Percentiles rank a stretch among this genome's conserved stretches.
These are phyloP conservation scores for Notodonta dromedarius DNA, from an alignment of 2,888 invertebrate genomes.

Conservation along the genomic window DNA sequence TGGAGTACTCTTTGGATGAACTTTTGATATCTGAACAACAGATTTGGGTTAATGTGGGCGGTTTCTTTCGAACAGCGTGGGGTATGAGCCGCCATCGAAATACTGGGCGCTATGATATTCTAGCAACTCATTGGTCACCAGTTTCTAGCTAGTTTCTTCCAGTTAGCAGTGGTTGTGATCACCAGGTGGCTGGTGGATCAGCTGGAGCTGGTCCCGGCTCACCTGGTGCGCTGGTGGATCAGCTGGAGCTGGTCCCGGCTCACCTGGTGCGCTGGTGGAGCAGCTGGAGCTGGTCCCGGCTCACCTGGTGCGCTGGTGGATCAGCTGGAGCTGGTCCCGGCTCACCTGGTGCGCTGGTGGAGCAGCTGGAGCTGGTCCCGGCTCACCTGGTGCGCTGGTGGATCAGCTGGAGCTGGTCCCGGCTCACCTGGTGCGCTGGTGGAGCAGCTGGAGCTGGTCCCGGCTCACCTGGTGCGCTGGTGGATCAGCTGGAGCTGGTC, in stretches of 20 bases:
- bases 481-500: conserved; percentile 43
- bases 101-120: no score
- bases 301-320: conserved; percentile 78
- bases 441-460: conserved; percentile 34
- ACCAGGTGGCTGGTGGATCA: no score
- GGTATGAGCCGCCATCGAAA: no score
- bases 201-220: neutral
- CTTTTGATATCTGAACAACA: conserved; percentile 83
- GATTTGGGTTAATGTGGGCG: neutral
- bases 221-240: conserved; percentile 78
- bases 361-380: conserved; percentile 21
- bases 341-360: conserved; percentile 77
- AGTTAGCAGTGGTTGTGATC: no score
- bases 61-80: no score
- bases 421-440: conserved; percentile 75
- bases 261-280: conserved; percentile 79
- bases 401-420: conserved; percentile 13
- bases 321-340: no score
- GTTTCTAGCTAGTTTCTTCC: no score
- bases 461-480: conserved; percentile 71
- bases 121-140: no score
- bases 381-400: conserved; percentile 77
- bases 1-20: conserved; percentile 86
- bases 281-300: no score
- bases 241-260: neutral